Percentiles rank a stretch among this genome's conserved stretches.
phyloP scores from a whole-genome alignment of 1,140 invertebrate species.

The Colletes gigas region DNA sequence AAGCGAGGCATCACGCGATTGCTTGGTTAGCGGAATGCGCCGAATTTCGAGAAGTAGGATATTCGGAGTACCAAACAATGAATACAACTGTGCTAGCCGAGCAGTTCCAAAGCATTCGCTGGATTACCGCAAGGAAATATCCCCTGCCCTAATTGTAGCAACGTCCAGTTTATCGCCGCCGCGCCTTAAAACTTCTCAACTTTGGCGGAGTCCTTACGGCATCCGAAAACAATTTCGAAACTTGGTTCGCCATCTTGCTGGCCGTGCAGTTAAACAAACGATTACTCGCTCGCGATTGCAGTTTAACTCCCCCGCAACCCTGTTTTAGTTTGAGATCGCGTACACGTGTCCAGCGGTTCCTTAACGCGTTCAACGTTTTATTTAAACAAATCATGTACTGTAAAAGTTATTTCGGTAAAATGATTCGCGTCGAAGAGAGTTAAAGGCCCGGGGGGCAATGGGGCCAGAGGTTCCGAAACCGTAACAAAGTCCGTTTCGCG shows the following conservation, averaged over 20 bases:
- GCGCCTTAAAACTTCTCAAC: neutral
- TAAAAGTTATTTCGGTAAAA: too few relatives aligned
- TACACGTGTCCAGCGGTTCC: too few relatives aligned
- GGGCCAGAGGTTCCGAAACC: neutral
- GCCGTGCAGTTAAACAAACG: neutral
- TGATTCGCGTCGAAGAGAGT: too few relatives aligned
- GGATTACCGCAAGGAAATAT: neutral
- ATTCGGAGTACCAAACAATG: neutral
- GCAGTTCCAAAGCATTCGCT: neutral
- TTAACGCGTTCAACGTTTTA: too few relatives aligned
- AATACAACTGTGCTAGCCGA: neutral
- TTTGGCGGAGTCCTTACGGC: neutral
- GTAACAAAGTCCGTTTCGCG: neutral
- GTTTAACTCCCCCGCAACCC: neutral
- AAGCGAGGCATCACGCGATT: too few relatives aligned
- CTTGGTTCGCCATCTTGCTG: neutral
- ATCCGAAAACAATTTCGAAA: constrained; percentile 1
- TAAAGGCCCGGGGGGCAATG: too few relatives aligned
- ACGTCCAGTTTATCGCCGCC: neutral
- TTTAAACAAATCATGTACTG: too few relatives aligned
- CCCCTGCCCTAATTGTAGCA: neutral
- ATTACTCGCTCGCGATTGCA: neutral
- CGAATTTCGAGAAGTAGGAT: neutral
- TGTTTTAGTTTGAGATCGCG: too few relatives aligned
- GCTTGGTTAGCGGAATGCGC: neutral